Conservation (phyloP, 1,140 invertebrate species). For the Pseudomyrmex cubaensis region DNA sequence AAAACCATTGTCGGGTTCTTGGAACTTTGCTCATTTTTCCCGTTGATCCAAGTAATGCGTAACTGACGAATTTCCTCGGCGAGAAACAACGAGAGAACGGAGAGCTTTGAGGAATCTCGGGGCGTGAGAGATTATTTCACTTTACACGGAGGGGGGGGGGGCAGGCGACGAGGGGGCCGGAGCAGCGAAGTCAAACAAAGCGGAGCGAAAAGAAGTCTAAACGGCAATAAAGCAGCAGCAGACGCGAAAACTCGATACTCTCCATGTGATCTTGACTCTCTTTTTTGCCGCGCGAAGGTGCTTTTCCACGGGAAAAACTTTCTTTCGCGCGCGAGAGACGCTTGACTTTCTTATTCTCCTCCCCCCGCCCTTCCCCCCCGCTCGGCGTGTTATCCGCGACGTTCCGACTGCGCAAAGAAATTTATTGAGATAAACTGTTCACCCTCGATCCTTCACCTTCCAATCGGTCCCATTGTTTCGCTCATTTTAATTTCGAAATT, state of each 20-base stretch:
- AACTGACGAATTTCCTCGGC: constrained; percentile 33
- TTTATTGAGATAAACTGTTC: constrained; percentile 43
- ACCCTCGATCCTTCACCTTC: not conserved
- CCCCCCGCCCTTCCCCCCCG: not conserved
- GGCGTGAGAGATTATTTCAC: constrained; percentile 49
- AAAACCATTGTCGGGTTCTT: constrained; percentile 19
- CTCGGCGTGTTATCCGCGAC: constrained; percentile 5
- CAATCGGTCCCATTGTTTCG: constrained; percentile 48
- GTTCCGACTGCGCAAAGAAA: constrained; percentile 42
- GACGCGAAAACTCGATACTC: constrained; percentile 65
- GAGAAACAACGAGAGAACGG: constrained; percentile 17
- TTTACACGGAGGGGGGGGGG: too few relatives aligned
- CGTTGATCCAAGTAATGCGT: constrained; percentile 40
- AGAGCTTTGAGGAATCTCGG: constrained; percentile 4
- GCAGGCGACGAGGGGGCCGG: not conserved
- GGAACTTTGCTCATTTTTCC: constrained; percentile 48
- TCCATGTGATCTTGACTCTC: constrained; percentile 55
- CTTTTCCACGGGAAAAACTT: constrained; percentile 57
- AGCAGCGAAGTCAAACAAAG: constrained; percentile 30
- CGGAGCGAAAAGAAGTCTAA: constrained; percentile 69
- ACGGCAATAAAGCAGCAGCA: constrained; percentile 65
- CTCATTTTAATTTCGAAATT: not conserved
- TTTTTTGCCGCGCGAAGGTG: constrained; percentile 42
- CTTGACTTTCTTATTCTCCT: constrained; percentile 46
- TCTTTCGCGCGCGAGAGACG: constrained; percentile 27